Percentiles rank a stretch among this genome's conserved stretches.
Evolutionary conservation across 2,888 invertebrate species (phyloP).

Genomic region (Mallateleia sp.): DNA sequence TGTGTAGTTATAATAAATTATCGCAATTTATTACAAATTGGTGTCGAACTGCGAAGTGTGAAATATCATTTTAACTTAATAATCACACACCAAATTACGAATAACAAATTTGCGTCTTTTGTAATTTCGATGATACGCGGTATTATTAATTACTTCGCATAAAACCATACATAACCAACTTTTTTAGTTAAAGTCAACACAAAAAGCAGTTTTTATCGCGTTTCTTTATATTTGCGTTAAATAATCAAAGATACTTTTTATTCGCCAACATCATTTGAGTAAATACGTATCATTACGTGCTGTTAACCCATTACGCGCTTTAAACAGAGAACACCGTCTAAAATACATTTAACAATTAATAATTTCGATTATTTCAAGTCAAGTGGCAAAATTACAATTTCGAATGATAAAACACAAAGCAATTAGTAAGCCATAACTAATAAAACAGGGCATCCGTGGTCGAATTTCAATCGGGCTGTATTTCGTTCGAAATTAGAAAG

Average conservation of each 20-base stretch:
- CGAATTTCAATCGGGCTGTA: background rate
- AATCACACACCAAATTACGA: background rate
- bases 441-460: background rate
- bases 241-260: background rate
- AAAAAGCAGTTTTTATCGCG: too few relatives aligned
- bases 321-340: background rate
- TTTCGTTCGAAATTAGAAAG: conserved; percentile 43
- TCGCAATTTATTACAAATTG: conserved; percentile 42
- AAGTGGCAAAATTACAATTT: background rate
- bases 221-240: too few relatives aligned
- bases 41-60: conserved; percentile 27
- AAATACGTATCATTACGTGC: background rate
- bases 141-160: background rate
- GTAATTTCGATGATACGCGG: background rate
- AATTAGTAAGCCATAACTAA: background rate
- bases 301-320: background rate
- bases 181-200: background rate
- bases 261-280: background rate
- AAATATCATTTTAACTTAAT: conserved; percentile 41
- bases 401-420: background rate
- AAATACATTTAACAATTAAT: background rate
- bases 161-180: background rate
- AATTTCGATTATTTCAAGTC: background rate
- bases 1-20: conserved; percentile 49
- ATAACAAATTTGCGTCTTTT: conserved; percentile 5